Base-by-base conservation (phyloP, 2,797 vertebrate species). In the Esox lucius region DNA sequence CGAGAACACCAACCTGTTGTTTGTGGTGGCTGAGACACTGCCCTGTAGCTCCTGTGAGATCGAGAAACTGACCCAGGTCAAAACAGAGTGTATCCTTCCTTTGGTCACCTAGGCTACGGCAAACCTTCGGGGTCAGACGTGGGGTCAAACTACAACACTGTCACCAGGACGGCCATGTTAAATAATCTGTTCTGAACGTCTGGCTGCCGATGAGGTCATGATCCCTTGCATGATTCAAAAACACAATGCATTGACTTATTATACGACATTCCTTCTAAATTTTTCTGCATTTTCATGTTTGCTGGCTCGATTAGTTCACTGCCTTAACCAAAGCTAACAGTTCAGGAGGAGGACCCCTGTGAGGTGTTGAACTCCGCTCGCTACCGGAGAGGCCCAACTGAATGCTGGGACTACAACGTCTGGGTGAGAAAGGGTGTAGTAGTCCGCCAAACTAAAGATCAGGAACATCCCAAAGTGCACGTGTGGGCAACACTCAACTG, bases 391-490 rank as follows among this genome's bases (percentile, higher is more conserved):
- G 97, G 97, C 71, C 97, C 97, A 0, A 93, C 95, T 71, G 95
- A 95, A 93, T 99, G 98, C 94, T 99, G 98, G 75, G 98, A 99
- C 93, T 99, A 98, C 92, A 98, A 96, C 91, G 90, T 92, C 85
- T 95, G 96, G 94, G 98, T 99, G 91, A 49, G 91, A 74, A 72
- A 15, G 13, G 19, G 26, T 48, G 19, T 24, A 56, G 69, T 33
- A 19, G 15, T 19, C 9, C 28, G 31, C 28, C 28, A 11, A 19
- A 33, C 15, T 17, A 56, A 7, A 33, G 31, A 39, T 8, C 0
- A 39, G 7, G 35, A 31, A 31, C 28, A 31, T 31, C 28, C 28
- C 28, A 31, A 31, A 31, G 28, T 31, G 28, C 28, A 31, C 28
- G 28, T 31, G 28, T 31, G 28, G 28, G 31, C 28, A 31, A 31